Base-by-base conservation (phyloP, 1,140 invertebrate species). In the Leptinotarsa defecta region DNA sequence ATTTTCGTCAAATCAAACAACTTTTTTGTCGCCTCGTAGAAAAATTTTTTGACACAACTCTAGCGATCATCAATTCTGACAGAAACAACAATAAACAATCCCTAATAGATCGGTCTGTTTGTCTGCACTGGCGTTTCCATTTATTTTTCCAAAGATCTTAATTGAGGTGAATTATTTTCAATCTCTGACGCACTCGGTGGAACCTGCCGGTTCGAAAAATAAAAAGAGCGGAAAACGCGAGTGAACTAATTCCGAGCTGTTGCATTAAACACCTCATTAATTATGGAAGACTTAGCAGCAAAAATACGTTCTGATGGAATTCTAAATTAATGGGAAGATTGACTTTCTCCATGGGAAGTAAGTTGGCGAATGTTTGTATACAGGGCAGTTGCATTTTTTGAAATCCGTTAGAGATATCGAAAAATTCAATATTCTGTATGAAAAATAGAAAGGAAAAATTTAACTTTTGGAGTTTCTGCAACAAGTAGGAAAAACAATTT, bases 141-240 rank as follows among this genome's bases (percentile, higher is more conserved):
- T 57, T 57, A 57, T 57, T 57, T 57, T 57, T 57, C n/a, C 52
- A 57, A 57, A 57, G 52, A 57, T 15, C 52, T 57, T 57, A 57
- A 57, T 57, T 57, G 52, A 57, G 52, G 52, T 57, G 52, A 57
- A 57, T 57, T 57, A 57, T 57, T 57, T 57, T 57, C 52, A 57
- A 57, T 15, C 52, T 57, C 15, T 57, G 52, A 57, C 52, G 52
- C 52, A 57, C 52, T 57, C 52, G 52, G 34, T 43, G 34, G 8
- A 43, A 43, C 52, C 52, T 57, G 15, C n/a, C 52, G 52, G 52
- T 13, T 15, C 0, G 17, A 57, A 57, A 57, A 57, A 57, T 57
- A 57, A 57, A 57, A 57, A 57, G 52, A 57, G 52, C 15, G 52
- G 15, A 19, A 57, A 19, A 57, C n/a, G 34, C 34, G 34, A 43